Conservation (phyloP, 1,140 invertebrate genomes). For the Archivesica marissinica region DNA sequence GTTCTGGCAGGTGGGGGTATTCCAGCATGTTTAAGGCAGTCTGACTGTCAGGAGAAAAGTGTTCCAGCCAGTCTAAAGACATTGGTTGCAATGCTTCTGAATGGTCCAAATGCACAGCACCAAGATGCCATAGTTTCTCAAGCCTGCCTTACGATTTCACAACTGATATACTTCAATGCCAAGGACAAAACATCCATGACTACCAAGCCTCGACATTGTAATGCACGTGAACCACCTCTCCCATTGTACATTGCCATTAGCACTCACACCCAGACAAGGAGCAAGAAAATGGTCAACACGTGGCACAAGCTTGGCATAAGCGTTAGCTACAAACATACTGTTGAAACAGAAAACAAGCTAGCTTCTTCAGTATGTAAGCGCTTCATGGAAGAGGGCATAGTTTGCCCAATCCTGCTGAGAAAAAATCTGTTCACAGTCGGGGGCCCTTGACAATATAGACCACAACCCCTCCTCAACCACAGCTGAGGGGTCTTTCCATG, state of each 20-base stretch:
- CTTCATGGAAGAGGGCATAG: constrained; percentile 50
- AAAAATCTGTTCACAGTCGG: constrained; percentile 60
- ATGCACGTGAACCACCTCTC: constrained; percentile 62
- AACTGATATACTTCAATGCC: too few species aligned
- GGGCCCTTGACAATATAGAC: constrained; percentile 69
- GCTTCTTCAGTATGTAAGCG: constrained; percentile 10
- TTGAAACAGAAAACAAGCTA: constrained; percentile 56
- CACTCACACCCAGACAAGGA: constrained; percentile 63
- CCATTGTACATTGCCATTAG: constrained; percentile 65
- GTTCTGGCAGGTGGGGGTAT: too few species aligned
- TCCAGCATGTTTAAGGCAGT: too few species aligned
- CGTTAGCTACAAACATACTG: constrained; percentile 60
- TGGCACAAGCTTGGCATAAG: constrained; percentile 55
- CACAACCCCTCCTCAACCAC: constrained; percentile 70
- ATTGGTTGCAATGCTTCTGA: neutral
- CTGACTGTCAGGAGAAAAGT: neutral
- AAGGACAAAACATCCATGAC: too few species aligned
- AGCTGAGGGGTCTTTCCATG: constrained; percentile 66
- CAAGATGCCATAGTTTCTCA: too few species aligned
- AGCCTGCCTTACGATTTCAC: too few species aligned
- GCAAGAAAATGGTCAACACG: constrained; percentile 60
- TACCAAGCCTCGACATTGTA: constrained; percentile 57
- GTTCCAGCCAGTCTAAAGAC: neutral
- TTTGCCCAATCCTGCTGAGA: constrained; percentile 57
- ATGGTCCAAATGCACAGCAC: constrained; percentile 7